Evolutionary conservation across 1,140 invertebrate genomes (phyloP), one percentile per base, ranked within the genome.

Genomic region (Macrotrachela quadricornifera): DNA sequence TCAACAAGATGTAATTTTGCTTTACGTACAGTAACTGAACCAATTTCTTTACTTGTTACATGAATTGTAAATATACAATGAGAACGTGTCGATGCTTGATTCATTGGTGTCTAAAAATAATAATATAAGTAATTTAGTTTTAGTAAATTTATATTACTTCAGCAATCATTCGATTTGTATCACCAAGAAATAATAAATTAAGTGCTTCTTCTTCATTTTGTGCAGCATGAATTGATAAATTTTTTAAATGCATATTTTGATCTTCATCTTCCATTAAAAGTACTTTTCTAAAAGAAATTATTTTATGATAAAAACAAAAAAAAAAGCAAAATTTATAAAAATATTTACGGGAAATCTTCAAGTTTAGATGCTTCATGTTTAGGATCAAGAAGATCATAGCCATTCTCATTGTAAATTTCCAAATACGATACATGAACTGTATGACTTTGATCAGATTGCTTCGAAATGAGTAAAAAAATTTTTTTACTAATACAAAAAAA

Each of bases 61-160:
- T 77, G 73, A 15, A 79, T 72, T 4, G 77, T 78, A 60, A 79
- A 79, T 49, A 80, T 75, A 59, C 78, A 78, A 59, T 80, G 78
- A 3, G 78, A 79, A 58, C 78, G 65, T 13, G 78, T 79, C 8
- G 78, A 80, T 18, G 71, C 72, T 49, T 73, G 72, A 62, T 79
- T 80, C 73, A 78, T 74, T 4, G 76, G 76, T 4, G 78, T 80
- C 69, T 71, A 58, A 45, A 56, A 59, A 46, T 37, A 44, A 11
- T 15, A 53, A 48, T 30, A 30, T 2, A 30, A 2, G 21, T 4
- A 30, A 8, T 4, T 4, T 2, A 30, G 21, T 8, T 2, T 30
- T 30, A 30, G 8, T 30, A 30, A 30, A 30, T 30, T 38, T 11
- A 11, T 44, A 17, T 45, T 59, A 70, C 69, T 61, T 77, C 76